Evolutionary conservation across 2,888 invertebrate genomes (phyloP).

Genomic region (Oscheius myriophilus): DNA sequence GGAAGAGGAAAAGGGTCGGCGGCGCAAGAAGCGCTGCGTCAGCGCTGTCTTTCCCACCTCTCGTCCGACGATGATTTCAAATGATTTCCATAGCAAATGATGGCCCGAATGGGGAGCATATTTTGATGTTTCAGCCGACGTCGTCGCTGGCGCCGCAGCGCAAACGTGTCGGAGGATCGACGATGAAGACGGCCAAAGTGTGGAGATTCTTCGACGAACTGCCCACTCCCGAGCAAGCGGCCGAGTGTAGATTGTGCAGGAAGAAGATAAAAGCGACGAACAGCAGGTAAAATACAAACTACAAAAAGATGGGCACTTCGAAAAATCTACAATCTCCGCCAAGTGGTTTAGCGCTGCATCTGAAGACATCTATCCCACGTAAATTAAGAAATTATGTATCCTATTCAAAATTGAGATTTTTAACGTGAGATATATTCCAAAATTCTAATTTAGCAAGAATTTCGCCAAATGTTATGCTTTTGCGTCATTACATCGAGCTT

Average conservation of each 20-base stretch:
- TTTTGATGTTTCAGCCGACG: conserved; percentile 4
- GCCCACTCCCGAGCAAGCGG: conserved; percentile 65
- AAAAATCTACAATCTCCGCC: too few relatives aligned
- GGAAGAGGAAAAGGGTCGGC: conserved; percentile 20
- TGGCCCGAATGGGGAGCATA: neutral
- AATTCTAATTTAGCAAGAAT: too few relatives aligned
- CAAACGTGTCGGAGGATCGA: conserved; percentile 50
- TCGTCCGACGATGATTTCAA: neutral
- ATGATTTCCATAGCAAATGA: neutral
- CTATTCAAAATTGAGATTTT: too few relatives aligned
- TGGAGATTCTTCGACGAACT: conserved; percentile 67
- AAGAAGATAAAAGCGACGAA: conserved; percentile 70
- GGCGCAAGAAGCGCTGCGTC: conserved; percentile 32
- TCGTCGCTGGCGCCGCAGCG: conserved; percentile 7
- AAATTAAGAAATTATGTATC: too few relatives aligned
- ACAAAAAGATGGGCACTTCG: too few relatives aligned
- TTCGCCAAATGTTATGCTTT: too few relatives aligned
- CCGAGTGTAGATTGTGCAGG: conserved; percentile 63
- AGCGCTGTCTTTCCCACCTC: neutral
- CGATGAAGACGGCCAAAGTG: conserved; percentile 58
- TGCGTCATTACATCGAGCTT: too few relatives aligned
- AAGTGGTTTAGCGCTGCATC: too few relatives aligned
- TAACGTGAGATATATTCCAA: too few relatives aligned
- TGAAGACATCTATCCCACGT: too few relatives aligned
- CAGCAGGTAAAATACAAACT: conserved; percentile 68